A percentile compares a stretch with the other conserved stretches of the same genome.
Evolutionary conservation across 37 sponge, comb jelly and placozoan species (phyloP).

Genomic region (Corticium candelabrum): DNA sequence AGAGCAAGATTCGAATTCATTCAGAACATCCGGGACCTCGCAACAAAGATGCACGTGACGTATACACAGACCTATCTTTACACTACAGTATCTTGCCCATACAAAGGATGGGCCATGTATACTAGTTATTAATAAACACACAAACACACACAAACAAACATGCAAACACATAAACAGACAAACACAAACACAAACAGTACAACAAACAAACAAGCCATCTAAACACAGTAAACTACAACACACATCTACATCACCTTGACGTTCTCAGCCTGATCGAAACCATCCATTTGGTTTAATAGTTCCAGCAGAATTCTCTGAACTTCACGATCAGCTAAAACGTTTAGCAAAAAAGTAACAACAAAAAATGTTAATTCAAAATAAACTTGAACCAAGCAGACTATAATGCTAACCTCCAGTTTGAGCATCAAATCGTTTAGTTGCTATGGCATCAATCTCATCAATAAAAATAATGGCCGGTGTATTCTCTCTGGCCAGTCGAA

Average conservation of each 20-base stretch:
- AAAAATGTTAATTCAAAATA: not conserved
- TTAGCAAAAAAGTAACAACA: not conserved
- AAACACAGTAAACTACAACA: not conserved
- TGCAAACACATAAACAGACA: no score
- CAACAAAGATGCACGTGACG: no score
- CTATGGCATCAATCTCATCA: slow-evolving; percentile 98
- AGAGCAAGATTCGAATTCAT: no score
- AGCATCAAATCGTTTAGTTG: slow-evolving; percentile 96
- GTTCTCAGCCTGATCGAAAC: slow-evolving; percentile 91
- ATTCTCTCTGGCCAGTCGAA: slow-evolving; percentile 94
- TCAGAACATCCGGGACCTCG: no score
- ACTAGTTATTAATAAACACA: no score
- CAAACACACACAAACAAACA: no score
- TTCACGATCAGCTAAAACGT: slow-evolving; percentile 79
- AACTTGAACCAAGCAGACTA: no score
- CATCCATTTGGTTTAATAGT: slow-evolving; percentile 97
- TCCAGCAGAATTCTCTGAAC: slow-evolving; percentile 95
- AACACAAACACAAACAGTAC: no score
- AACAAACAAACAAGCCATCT: no score
- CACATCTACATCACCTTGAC: slow-evolving; percentile 55
- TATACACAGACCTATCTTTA: no score
- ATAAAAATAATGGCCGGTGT: slow-evolving; percentile 97
- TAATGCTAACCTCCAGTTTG: slow-evolving; percentile 93
- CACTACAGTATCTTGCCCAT: no score
- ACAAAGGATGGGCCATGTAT: no score